These are phyloP conservation scores for Kobus ellipsiprymnus DNA, from an alignment of 2,113 vertebrate species.

Conservation along the genomic window DNA sequence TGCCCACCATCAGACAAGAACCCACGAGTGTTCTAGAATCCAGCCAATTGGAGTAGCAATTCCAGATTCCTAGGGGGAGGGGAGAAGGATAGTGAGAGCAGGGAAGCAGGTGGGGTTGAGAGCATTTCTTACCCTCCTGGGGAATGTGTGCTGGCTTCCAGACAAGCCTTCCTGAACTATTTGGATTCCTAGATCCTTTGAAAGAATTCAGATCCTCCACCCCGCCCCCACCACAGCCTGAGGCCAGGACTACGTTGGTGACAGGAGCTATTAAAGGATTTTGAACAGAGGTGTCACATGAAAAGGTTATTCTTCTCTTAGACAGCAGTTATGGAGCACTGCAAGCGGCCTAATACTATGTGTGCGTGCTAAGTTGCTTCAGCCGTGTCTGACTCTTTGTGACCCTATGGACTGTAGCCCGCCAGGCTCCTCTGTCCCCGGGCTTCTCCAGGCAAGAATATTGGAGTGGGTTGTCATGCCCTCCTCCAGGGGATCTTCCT, in stretches of 20 bases:
- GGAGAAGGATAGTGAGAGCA: background rate
- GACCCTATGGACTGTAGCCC: background rate
- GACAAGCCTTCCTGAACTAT: background rate
- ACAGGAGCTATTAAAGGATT: background rate
- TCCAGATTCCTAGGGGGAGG: background rate
- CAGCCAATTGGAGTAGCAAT: background rate
- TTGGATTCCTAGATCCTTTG: background rate
- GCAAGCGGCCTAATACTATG: background rate
- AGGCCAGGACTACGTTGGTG: background rate
- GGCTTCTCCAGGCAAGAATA: background rate
- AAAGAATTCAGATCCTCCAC: background rate
- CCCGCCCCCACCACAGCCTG: background rate
- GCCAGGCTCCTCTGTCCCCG: background rate
- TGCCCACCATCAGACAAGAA: background rate
- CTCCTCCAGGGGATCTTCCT: background rate
- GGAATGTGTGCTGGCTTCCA: background rate
- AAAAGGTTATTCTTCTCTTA: background rate
- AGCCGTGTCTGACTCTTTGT: background rate
- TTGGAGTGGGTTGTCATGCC: background rate
- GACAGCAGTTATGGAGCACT: background rate
- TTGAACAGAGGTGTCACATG: background rate
- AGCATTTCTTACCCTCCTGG: background rate
- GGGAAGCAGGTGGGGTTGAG: background rate
- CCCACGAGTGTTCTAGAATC: background rate
- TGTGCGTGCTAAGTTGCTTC: background rate